Base-by-base conservation (phyloP, 2,888 invertebrate species). In the Hirudinaria manillensis region DNA sequence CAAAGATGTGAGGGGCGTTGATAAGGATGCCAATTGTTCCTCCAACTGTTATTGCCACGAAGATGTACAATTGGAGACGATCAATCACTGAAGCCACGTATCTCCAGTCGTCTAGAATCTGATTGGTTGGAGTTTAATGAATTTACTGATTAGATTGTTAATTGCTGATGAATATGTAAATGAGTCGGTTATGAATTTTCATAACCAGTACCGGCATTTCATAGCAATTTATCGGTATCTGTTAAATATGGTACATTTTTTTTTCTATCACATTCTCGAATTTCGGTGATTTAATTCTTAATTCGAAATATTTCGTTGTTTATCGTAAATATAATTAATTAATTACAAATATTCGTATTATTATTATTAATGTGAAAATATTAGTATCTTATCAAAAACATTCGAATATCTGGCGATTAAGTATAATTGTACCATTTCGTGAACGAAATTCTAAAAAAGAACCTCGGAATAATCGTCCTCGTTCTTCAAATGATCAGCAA, bases 401-500 rank as follows among this genome's bases (percentile, higher is more conserved):
- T 45, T 7, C 45, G 10, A 10, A 45, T n/a, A 10, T 45, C 45
- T 45, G 16, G 16, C 45, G 16, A 45, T 1, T 16, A 45, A 3
- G 3, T 3, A 45, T 10, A 16, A 45, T 6, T 6, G 45, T 16
- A 45, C 10, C 16, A 3, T 45, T 45, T 7, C 16, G n/a, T n/a
- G n/a, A n/a, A 6, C 10, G 45, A 45, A 45, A 45, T 45, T 45
- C 45, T 16, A 10, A 45, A 10, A 45, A 65, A 77, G 51, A 86
- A 97, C 97, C 90, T 96, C 95, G 86, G 96, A 95, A 84, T 97
- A 97, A 82, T 97, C 92, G 88, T 98, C 97, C 87, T 98, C 97
- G 85, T 94, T 94, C 80, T 95, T 90, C 82, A 98, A 89, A 89
- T 98, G 97, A 85, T 95, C 94, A 51, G 97, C 96, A 80, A 98